Base-by-base conservation (phyloP, 2,888 invertebrate genomes). In the Tethea ocularis region DNA sequence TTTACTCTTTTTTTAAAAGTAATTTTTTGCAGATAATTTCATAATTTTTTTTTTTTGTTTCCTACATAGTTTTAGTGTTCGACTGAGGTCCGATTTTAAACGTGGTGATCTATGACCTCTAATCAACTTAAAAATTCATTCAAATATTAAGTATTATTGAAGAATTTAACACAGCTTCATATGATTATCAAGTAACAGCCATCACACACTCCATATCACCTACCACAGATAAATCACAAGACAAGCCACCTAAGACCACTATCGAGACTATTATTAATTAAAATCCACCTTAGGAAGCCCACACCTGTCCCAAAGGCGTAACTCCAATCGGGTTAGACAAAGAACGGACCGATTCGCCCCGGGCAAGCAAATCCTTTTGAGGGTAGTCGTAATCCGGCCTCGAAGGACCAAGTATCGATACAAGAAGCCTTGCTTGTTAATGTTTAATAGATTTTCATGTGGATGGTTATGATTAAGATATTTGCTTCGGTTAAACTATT, bases 231-330 rank as follows among this genome's bases (percentile, higher is more conserved):
- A 83, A 83, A 87, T 86, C 86, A 84, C 17, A 46, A 46, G 46
- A 10, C 75, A 73, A 73, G 75, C 80, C 69, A 82, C 82, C 54
- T 54, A 22, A 54, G 29, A 75, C 76, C 73, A 78, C 76, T 88
- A 91, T 89, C 84, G 87, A 84, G 85, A 83, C 86, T 33, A 89
- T 91, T 87, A 90, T 88, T 92, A 91, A 92, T 92, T 91, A 91
- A 91, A 90, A 88, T 83, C 87, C 81, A 70, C 74, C 72, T 68
- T 81, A 85, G 84, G 86, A 87, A 86, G 83, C 86, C 86, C 82
- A 74, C 87, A 89, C 89, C 89, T 90, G 88, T 88, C 91, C 90
- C 89, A 78, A 61, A 82, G 83, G 84, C 79, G 79, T 66, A 67
- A 67, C 69, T 70, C 78, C 82, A 78, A 83, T 84, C 82, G 80